A percentile compares a stretch with the other conserved stretches of the same genome.
phyloP scores from a whole-genome alignment of 2,797 vertebrate genomes.

The Mustela erminea region DNA sequence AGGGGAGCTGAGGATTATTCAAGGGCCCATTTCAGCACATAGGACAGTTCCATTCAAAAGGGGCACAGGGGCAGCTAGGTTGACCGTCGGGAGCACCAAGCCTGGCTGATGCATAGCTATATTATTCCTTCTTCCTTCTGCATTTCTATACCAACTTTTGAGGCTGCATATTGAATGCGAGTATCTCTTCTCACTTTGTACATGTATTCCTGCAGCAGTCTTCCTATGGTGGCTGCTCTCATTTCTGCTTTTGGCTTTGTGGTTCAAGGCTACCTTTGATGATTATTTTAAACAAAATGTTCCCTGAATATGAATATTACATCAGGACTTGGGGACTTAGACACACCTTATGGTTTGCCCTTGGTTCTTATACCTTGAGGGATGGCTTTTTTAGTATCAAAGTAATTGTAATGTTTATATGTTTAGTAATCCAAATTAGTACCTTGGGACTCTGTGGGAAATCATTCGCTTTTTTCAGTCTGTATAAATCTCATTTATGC shows the following conservation, averaged over 20 bases:
- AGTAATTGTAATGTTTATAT: conserved; percentile 48
- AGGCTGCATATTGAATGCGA: background rate
- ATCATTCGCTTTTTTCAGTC: conserved; percentile 14
- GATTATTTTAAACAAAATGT: conserved; percentile 53
- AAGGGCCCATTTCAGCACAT: conserved; percentile 38
- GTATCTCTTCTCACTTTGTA: conserved; percentile 9
- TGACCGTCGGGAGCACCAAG: background rate
- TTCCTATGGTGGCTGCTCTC: background rate
- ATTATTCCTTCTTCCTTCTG: background rate
- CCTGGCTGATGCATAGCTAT: background rate
- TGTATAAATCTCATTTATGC: conserved; percentile 11
- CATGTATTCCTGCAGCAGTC: background rate
- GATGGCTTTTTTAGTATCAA: conserved; percentile 35
- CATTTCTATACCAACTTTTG: background rate
- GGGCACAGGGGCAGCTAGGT: no score
- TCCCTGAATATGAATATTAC: conserved; percentile 19
- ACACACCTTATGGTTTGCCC: background rate
- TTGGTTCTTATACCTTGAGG: conserved; percentile 3
- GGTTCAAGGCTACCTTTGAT: conserved; percentile 50
- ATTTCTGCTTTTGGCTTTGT: background rate
- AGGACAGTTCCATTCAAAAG: background rate
- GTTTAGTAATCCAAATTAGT: conserved; percentile 34
- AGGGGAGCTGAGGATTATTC: background rate
- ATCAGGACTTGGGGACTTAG: conserved; percentile 6
- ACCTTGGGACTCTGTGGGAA: background rate